Percentiles rank a stretch among this genome's conserved stretches.
Conservation (phyloP, 2,888 invertebrate genomes). For the Drosophila multiciliata region DNA sequence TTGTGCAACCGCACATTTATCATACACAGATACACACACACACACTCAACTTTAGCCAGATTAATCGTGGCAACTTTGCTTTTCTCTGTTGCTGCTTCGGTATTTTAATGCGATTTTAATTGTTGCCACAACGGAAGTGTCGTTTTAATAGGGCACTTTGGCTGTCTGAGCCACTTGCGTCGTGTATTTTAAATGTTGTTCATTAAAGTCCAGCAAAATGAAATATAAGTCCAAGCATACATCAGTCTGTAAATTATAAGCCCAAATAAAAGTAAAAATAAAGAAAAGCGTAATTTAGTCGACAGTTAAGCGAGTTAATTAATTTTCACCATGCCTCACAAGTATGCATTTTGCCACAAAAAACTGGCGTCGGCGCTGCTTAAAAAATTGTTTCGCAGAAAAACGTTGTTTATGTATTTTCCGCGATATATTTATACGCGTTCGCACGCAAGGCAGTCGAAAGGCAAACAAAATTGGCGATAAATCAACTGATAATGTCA, state of each 20-base stretch:
- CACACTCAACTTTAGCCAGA: constrained; percentile 12
- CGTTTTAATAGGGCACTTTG: constrained; percentile 62
- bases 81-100: constrained; percentile 30
- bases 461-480: constrained; percentile 66
- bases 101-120: constrained; percentile 76
- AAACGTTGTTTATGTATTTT: constrained; percentile 54
- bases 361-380: constrained; percentile 1
- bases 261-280: constrained; percentile 21
- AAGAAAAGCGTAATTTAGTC: constrained; percentile 36
- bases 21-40: constrained; percentile 41
- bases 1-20: constrained; percentile 70
- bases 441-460: constrained; percentile 55
- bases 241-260: constrained; percentile 40
- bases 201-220: constrained; percentile 52
- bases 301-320: constrained; percentile 71
- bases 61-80: neutral
- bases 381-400: constrained; percentile 29
- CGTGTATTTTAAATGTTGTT: constrained; percentile 58
- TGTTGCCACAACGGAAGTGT: constrained; percentile 57
- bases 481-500: constrained; percentile 81
- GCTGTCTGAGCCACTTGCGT: constrained; percentile 11
- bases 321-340: constrained; percentile 62
- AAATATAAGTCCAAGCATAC: constrained; percentile 18
- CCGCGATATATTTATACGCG: constrained; percentile 47
- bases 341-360: constrained; percentile 1